Base-by-base conservation (phyloP, 2,797 vertebrate species). In the Gadopsis bispinosus region DNA sequence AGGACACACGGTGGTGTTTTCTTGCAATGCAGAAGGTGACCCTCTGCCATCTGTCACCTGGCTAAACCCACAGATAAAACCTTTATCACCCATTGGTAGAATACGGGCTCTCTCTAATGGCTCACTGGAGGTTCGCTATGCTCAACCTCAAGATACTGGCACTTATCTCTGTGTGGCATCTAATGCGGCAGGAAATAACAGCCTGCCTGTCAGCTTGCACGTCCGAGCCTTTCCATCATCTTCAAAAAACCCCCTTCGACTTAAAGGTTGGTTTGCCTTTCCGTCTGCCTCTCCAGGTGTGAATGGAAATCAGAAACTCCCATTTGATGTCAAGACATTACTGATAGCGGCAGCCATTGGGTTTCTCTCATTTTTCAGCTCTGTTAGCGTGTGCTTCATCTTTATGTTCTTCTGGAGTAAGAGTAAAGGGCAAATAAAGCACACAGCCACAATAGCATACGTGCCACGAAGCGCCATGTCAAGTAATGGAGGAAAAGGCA, bases 381-480 rank as follows among this genome's bases (percentile, higher is more conserved):
- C 97, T 0, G 96, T 98, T 60, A 92, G 93, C 3, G 50, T 97
- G 20, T 98, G 97, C 80, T 98, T 97, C 39, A 56, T 96, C 70
- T 96, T 97, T 81, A 97, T 98, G 75, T 94, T 97, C 73, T 90
- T 97, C 50, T 98, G 96, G 97, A 97, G 96, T 83, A 96, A 96
- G 61, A 89, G 96, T 83, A 96, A 95, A 79, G 97, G 97, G 8
- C 94, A 95, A 51, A 93, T 96, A 81, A 97, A 96, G 83, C 96
- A 96, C 80, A 91, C 95, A 2, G 95, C 96, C 66, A 95, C 93
- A 0, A 95, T 97, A 4, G 95, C 96, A 6, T 96, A 96, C 0
- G 96, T 97, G 26, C 94, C 95, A 19, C 90, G 91, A 48, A 89
- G 92, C 75, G 22, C 94, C 9, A 43, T 85, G 58, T 71, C 84